phyloP scores from a whole-genome alignment of 1,140 invertebrate genomes.

The Drosophila kikkawai region DNA sequence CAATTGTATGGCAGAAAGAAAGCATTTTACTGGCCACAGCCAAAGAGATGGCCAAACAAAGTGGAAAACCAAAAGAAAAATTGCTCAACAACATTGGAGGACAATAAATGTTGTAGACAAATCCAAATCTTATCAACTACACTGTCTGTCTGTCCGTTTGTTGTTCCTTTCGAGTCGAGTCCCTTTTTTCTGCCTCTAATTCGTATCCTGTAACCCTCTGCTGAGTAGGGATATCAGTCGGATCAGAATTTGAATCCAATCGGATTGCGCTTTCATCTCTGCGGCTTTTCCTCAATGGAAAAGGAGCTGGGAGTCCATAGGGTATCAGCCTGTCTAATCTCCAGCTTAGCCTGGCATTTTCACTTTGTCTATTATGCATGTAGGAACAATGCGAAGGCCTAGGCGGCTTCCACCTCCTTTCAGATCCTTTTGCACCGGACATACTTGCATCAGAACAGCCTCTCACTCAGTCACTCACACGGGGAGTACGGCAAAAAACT shows the following conservation, averaged over 20 bases:
- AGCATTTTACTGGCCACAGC: constrained; percentile 63
- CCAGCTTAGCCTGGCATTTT: background rate
- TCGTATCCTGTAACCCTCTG: constrained; percentile 20
- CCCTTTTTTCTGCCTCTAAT: constrained; percentile 14
- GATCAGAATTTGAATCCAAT: constrained; percentile 9
- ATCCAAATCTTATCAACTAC: constrained; percentile 78
- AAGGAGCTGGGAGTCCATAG: background rate
- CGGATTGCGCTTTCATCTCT: constrained; percentile 3
- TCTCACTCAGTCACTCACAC: constrained; percentile 37
- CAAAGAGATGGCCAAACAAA: constrained; percentile 63
- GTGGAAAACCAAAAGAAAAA: constrained; percentile 73
- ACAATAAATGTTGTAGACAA: constrained; percentile 81
- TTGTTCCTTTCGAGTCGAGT: constrained; percentile 17
- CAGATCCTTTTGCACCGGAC: constrained; percentile 62
- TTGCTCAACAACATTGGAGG: constrained; percentile 52
- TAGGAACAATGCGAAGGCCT: constrained; percentile 65
- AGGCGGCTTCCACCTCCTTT: constrained; percentile 10
- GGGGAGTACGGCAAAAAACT: constrained; percentile 4
- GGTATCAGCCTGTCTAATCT: constrained; percentile 41
- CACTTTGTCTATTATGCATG: constrained; percentile 51
- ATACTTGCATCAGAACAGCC: constrained; percentile 64
- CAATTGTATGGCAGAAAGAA: constrained; percentile 66
- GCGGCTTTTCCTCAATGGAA: background rate
- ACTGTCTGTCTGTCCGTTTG: constrained; percentile 25
- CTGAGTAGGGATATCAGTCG: constrained; percentile 35